These are phyloP conservation scores for Argyresthia albistria DNA, from an alignment of 2,888 invertebrate species.

Conservation along the genomic window DNA sequence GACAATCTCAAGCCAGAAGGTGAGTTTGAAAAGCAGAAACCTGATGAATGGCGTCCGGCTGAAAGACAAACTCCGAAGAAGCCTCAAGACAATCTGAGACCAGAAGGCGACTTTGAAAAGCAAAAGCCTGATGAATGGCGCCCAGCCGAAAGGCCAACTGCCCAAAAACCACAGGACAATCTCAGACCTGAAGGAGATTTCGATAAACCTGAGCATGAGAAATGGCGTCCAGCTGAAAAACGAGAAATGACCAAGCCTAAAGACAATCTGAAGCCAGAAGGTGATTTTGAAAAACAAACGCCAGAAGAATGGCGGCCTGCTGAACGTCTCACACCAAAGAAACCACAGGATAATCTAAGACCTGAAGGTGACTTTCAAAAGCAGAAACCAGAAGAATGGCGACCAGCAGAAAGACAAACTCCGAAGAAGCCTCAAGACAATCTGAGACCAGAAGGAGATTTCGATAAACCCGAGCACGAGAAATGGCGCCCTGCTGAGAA, in stretches of 20 bases:
- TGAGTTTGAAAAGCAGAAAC: conserved; percentile 43
- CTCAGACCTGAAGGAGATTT: conserved; percentile 70
- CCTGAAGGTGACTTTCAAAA: conserved; percentile 73
- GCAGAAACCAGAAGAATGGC: conserved; percentile 41
- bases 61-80: conserved; percentile 62
- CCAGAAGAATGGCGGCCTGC: conserved; percentile 57
- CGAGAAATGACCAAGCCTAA: conserved; percentile 60
- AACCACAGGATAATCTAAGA: conserved; percentile 70
- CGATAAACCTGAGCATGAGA: conserved; percentile 31
- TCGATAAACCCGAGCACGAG: conserved; percentile 37
- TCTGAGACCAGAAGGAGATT: conserved; percentile 56
- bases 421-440: conserved; percentile 55
- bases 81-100: conserved; percentile 71
- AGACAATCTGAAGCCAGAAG: conserved; percentile 65
- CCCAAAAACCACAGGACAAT: conserved; percentile 58
- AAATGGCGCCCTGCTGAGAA: conserved; percentile 58
- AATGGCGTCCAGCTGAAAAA: conserved; percentile 56
- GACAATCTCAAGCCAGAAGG: conserved; percentile 62
- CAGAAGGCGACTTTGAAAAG: conserved; percentile 68
- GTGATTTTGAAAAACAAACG: conserved; percentile 47
- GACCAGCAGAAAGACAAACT: conserved; percentile 37
- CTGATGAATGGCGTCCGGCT: conserved; percentile 39
- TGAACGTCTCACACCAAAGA: conserved; percentile 61
- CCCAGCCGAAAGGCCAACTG: conserved; percentile 39
- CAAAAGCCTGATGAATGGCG: conserved; percentile 31